Percentiles rank a stretch among this genome's conserved stretches.
Evolutionary conservation across 2,888 invertebrate genomes (phyloP).

Genomic region (Acanthosepion lycidas): DNA sequence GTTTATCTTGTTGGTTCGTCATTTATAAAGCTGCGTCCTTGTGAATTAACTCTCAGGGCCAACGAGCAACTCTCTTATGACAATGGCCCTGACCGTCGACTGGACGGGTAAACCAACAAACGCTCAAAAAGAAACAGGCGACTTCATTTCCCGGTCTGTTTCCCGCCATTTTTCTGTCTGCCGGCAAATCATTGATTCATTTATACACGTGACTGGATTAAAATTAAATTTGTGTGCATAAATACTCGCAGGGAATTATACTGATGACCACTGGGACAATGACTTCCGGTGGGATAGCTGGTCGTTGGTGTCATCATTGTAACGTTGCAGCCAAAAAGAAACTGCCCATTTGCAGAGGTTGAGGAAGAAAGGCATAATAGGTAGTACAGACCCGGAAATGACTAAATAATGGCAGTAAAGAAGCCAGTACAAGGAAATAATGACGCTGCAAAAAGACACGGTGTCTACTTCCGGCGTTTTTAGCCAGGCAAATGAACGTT

Average conservation of each 20-base stretch:
- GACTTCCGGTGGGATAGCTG: not conserved
- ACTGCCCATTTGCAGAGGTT: not conserved
- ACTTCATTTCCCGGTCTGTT: not conserved
- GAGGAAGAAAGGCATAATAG: not conserved
- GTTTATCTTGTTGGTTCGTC: not conserved
- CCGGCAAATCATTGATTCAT: not conserved
- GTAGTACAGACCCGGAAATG: not conserved
- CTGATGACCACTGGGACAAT: not conserved
- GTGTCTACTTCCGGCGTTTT: not conserved
- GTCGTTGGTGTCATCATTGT: not conserved
- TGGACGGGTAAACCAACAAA: not conserved
- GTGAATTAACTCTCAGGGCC: not conserved
- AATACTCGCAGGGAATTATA: not conserved
- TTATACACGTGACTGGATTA: slow-evolving; percentile 6
- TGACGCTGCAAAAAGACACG: not conserved
- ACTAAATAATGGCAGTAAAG: not conserved
- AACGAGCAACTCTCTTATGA: not conserved
- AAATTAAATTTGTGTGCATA: slow-evolving; percentile 16
- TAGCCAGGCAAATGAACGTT: not conserved
- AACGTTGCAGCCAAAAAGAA: not conserved
- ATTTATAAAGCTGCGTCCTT: not conserved
- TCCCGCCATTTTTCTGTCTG: not conserved
- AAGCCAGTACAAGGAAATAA: not conserved
- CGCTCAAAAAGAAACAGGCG: not conserved
- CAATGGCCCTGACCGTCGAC: not conserved